Base-by-base conservation (phyloP, 1,140 invertebrate species). In the Platyura marginata region DNA sequence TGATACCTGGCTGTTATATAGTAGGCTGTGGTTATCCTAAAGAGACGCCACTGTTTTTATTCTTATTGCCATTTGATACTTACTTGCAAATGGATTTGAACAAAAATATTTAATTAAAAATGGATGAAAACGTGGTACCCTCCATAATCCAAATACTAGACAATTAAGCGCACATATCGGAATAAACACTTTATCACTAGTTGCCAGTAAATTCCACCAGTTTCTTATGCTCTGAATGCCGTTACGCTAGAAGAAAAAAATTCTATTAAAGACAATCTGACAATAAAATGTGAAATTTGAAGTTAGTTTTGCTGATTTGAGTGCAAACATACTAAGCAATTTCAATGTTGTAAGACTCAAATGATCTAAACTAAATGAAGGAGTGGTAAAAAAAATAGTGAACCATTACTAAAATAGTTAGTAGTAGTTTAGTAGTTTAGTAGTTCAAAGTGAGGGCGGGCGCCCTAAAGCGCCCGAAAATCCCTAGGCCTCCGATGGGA, bases 31-130 rank as follows among this genome's bases (percentile, higher is more conserved):
- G n/a, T n/a, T n/a, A n/a, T n/a, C n/a, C 13, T 34, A 19, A 37
- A 3, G 4, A 16, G 16, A 8, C 36, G 11, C 21, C 3, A 40
- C 19, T 23, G 2, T 13, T 22, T 13, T n/a, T 21, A 10, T 9
- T 22, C 9, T 21, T 22, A 21, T 21, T 40, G 2, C 13, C 10
- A 40, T 39, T 10, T 18, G 42, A 42, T 18, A 64, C 67, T 65
- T 62, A 87, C 82, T 71, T 47, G 77, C 75, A 36, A 70, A 72
- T 36, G 86, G 85, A 66, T 79, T 81, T 43, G 83, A 78, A 49
- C 74, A 79, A 63, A 96, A 95, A 62, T 89, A 93, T 56, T 71
- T 75, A 6, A 80, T 56, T 89, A 96, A 92, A 13, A 69, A 63
- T 5, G 66, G 65, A 47, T 81, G 71, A n/a, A 84, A 65, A 32